These are phyloP conservation scores for Rugalucina vietnamica DNA, from an alignment of 2,888 invertebrate species.

Conservation along the genomic window DNA sequence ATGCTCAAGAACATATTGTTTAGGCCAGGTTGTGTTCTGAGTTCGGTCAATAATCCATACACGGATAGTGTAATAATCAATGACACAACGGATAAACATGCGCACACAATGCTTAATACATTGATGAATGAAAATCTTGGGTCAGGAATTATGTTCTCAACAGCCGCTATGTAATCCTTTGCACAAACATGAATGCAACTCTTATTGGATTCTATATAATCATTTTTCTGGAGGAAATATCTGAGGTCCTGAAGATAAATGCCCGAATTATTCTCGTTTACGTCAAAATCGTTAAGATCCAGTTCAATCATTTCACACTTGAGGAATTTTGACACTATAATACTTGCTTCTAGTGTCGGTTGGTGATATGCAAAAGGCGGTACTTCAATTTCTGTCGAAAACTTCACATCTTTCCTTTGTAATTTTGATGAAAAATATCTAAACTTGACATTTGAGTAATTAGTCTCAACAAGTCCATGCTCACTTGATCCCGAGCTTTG, in stretches of 20 bases:
- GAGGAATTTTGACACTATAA: not conserved
- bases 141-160: not conserved
- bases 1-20: not conserved
- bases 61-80: not conserved
- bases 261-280: not conserved
- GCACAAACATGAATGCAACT: not conserved
- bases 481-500: too few relatives aligned
- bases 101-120: not conserved
- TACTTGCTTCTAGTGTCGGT: too few relatives aligned
- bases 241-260: not conserved
- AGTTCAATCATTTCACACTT: not conserved
- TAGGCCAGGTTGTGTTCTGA: slow-evolving; percentile 13
- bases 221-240: not conserved
- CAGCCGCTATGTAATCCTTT: not conserved
- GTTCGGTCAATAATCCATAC: not conserved
- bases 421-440: too few relatives aligned
- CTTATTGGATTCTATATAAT: not conserved
- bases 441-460: too few relatives aligned
- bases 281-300: not conserved
- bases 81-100: not conserved
- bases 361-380: too few relatives aligned
- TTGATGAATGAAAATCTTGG: not conserved
- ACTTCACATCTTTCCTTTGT: too few relatives aligned
- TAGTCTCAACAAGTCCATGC: too few relatives aligned
- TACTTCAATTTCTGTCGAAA: too few relatives aligned